Evolutionary conservation across 2,888 invertebrate species (phyloP).

Genomic region (Rotaria sp.): DNA sequence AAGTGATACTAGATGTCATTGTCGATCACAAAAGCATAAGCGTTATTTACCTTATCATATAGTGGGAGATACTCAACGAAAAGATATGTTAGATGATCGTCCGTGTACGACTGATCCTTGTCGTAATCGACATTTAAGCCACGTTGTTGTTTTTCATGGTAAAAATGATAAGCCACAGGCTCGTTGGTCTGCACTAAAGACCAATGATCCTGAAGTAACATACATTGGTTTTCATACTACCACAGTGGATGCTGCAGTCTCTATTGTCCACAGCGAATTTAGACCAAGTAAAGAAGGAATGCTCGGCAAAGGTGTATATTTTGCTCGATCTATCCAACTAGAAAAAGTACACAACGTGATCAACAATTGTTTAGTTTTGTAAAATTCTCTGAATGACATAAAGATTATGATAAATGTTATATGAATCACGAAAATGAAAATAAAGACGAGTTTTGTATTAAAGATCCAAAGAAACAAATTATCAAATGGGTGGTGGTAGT

Average conservation of each 20-base stretch:
- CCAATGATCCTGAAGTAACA: background rate
- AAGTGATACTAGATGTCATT: background rate
- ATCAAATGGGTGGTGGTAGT: background rate
- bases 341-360: background rate
- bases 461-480: background rate
- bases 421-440: background rate
- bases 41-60: background rate
- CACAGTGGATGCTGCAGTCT: background rate
- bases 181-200: background rate
- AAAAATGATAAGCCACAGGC: background rate
- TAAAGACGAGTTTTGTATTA: background rate
- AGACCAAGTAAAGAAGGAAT: background rate
- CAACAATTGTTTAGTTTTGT: background rate
- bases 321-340: background rate
- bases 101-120: background rate
- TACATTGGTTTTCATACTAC: background rate
- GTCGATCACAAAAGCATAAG: background rate
- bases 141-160: background rate
- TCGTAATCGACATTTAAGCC: background rate
- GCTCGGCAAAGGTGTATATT: background rate
- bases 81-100: background rate
- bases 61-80: background rate
- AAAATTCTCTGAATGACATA: background rate
- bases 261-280: background rate
- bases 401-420: background rate